Conservation (phyloP, 2,113 vertebrate species). For the Paralichthys olivaceus region DNA sequence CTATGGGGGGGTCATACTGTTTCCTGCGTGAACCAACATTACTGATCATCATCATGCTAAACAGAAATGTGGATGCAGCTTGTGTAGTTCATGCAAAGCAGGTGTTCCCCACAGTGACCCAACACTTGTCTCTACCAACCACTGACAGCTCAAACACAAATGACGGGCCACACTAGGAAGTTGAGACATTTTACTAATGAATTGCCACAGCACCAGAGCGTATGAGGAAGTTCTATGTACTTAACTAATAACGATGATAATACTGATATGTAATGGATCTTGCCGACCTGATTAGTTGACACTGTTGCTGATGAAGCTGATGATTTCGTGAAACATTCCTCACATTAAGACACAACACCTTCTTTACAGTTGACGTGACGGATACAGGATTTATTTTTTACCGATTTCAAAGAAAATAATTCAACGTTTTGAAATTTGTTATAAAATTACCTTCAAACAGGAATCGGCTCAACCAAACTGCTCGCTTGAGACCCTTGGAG, state of each 20-base stretch:
- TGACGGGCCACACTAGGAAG: not conserved
- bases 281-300: not conserved
- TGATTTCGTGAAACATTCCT: too few relatives aligned
- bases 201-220: too few relatives aligned
- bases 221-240: too few relatives aligned
- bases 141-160: slow-evolving; percentile 15
- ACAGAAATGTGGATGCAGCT: not conserved
- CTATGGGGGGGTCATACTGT: not conserved
- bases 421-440: too few relatives aligned
- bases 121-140: not conserved
- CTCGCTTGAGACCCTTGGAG: too few relatives aligned
- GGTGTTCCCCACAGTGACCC: not conserved
- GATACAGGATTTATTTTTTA: too few relatives aligned
- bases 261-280: not conserved
- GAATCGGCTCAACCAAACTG: too few relatives aligned
- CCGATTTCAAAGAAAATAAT: too few relatives aligned
- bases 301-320: too few relatives aligned
- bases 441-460: too few relatives aligned
- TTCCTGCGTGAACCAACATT: not conserved
- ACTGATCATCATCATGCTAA: slow-evolving; percentile 6
- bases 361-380: too few relatives aligned
- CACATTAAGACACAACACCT: too few relatives aligned
- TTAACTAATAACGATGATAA: not conserved
- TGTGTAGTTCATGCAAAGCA: slow-evolving; percentile 3
- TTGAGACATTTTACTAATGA: not conserved